Base-by-base conservation (phyloP, 2,797 vertebrate species). In the Acrocephalus scirpaceus region DNA sequence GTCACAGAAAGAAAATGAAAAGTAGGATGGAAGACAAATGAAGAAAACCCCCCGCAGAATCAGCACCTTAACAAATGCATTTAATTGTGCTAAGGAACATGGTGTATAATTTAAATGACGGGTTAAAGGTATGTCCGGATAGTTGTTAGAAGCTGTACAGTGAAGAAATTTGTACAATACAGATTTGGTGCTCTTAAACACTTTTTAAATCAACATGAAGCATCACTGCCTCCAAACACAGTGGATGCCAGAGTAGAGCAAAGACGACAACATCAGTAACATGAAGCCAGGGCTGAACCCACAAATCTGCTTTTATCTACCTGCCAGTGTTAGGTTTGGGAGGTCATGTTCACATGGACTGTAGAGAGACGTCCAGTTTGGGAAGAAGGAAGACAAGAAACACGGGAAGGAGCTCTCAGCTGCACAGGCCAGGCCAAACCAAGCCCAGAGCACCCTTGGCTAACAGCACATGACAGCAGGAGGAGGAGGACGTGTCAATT, bases 1-100 rank as follows among this genome's bases (percentile, higher is more conserved):
- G 32, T 51, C 50, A 79, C 69, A 86, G 19, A 67, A 86, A 83
- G 69, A 53, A 88, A 71, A 25, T 60, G 48, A 76, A 86, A 92
- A 81, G 56, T 9, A 67, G 23, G 10, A 57, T 10, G 51, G 47
- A 91, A 77, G 36, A 72, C 7, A 65, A 57, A 75, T 0, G 1
- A 81, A 86, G 36, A 29, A 67, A 81, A n/a, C n/a, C n/a, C n/a
- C n/a, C n/a, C n/a, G n/a, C 32, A 50, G 62, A 78, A 73, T 81
- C 17, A 75, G 70, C 82, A 64, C 12, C 53, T 66, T 36, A 88
- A 78, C 0, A 1, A 69, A 66, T 10, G 16, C 19, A 50, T 66
- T 81, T 60, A 72, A 67, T 6, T 11, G 36, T 62, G n/a, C 48
- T 78, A 34, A 67, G 9, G 16, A 83, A 60, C 16, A 48, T 2